These are phyloP conservation scores for Catocala sponsa DNA, from an alignment of 2,888 invertebrate species.

Conservation along the genomic window DNA sequence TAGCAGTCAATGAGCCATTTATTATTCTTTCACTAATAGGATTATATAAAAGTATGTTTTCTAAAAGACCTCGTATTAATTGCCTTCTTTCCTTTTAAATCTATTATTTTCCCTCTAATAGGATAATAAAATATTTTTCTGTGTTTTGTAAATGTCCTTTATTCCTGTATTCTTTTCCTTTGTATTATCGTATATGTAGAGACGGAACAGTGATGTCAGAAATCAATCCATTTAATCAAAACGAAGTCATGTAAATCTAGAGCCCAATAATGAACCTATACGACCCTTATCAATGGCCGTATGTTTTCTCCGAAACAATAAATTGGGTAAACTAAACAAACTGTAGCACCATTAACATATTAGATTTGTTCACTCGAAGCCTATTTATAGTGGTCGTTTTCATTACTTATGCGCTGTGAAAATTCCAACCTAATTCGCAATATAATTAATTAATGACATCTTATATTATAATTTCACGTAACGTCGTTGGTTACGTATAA, in stretches of 20 bases:
- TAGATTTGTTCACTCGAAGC: slow-evolving; percentile 56
- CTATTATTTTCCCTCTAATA: too few species aligned
- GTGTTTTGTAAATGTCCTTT: too few species aligned
- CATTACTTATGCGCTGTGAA: slow-evolving; percentile 44
- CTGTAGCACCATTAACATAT: slow-evolving; percentile 61
- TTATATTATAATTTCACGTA: slow-evolving; percentile 1
- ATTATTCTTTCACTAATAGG: too few species aligned
- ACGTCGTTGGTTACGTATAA: not conserved
- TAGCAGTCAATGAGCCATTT: too few species aligned
- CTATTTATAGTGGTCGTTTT: slow-evolving; percentile 36
- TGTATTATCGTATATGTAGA: too few species aligned
- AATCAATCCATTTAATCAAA: not conserved
- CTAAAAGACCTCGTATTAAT: too few species aligned
- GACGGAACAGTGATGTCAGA: too few species aligned
- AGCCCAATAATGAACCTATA: not conserved
- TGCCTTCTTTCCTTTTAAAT: too few species aligned
- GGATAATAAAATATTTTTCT: too few species aligned
- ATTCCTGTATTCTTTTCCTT: too few species aligned
- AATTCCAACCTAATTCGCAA: slow-evolving; percentile 27
- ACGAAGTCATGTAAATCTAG: not conserved
- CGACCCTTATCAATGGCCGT: slow-evolving; percentile 13
- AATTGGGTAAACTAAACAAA: slow-evolving; percentile 62
- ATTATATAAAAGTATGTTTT: too few species aligned
- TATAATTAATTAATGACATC: slow-evolving; percentile 28
- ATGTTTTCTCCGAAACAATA: slow-evolving; percentile 49